Conservation (phyloP, 2,797 vertebrate species). For the Pipistrellus nathusii region DNA sequence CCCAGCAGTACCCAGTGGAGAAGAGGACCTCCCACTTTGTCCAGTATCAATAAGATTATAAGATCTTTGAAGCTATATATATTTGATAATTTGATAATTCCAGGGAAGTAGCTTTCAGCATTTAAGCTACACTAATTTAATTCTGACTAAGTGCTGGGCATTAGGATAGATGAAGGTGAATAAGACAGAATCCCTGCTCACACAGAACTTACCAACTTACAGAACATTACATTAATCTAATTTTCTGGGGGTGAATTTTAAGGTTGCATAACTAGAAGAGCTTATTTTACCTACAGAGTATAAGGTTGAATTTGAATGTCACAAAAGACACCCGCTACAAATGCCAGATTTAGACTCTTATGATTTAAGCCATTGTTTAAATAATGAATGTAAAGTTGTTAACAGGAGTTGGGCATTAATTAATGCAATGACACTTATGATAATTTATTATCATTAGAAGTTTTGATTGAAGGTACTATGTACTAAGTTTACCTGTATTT, state of each 20-base stretch:
- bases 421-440: not conserved
- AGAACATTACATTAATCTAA: not conserved
- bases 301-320: not conserved
- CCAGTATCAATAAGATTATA: not conserved
- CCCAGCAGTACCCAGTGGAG: too few relatives aligned
- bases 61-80: not conserved
- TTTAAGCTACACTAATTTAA: not conserved
- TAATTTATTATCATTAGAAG: not conserved
- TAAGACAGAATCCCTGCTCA: not conserved
- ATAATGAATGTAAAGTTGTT: not conserved
- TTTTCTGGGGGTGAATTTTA: not conserved
- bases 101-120: not conserved
- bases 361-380: not conserved
- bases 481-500: not conserved
- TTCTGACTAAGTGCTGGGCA: not conserved
- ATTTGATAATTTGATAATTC: slow-evolving; percentile 49
- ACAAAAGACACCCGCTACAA: not conserved
- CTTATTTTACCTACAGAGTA: not conserved
- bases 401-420: not conserved
- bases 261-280: not conserved
- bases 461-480: not conserved
- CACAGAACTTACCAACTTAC: not conserved
- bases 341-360: not conserved
- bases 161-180: not conserved
- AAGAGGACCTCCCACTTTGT: not conserved